Conservation (phyloP, 2,113 vertebrate genomes). For the Chrysemys picta region DNA sequence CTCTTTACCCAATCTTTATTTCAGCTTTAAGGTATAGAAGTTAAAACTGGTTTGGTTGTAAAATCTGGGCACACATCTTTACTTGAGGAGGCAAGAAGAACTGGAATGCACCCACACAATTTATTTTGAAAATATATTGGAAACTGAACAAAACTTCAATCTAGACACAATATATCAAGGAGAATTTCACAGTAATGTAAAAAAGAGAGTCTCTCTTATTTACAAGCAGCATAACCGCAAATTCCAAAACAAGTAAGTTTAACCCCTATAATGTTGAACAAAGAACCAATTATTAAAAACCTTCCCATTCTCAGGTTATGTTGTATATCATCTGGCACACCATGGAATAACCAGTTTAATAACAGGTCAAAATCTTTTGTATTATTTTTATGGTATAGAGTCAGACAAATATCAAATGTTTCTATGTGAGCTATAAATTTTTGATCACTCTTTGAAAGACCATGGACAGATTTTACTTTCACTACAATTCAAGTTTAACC, state of each 20-base stretch:
- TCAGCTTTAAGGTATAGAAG: neutral
- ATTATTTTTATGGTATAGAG: neutral
- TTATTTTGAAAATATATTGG: neutral
- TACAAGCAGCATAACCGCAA: neutral
- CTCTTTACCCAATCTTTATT: neutral
- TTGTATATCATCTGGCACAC: neutral
- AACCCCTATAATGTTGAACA: neutral
- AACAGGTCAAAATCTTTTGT: neutral
- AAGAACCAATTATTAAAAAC: neutral
- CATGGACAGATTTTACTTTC: neutral
- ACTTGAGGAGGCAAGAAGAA: neutral
- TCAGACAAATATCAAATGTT: neutral
- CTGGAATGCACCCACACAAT: neutral
- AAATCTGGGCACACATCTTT: neutral
- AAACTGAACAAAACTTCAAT: neutral
- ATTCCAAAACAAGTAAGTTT: neutral
- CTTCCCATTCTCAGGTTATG: neutral
- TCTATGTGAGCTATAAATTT: neutral
- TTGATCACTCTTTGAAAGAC: neutral
- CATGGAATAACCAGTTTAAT: neutral
- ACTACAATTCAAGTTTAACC: neutral
- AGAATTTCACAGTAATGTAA: neutral
- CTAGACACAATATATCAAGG: neutral
- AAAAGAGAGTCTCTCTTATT: neutral
- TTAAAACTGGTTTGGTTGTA: neutral